Percentiles rank a stretch among this genome's conserved stretches.
These are phyloP conservation scores for Eupeodes luniger DNA, from an alignment of 2,888 invertebrate species.

Conservation along the genomic window DNA sequence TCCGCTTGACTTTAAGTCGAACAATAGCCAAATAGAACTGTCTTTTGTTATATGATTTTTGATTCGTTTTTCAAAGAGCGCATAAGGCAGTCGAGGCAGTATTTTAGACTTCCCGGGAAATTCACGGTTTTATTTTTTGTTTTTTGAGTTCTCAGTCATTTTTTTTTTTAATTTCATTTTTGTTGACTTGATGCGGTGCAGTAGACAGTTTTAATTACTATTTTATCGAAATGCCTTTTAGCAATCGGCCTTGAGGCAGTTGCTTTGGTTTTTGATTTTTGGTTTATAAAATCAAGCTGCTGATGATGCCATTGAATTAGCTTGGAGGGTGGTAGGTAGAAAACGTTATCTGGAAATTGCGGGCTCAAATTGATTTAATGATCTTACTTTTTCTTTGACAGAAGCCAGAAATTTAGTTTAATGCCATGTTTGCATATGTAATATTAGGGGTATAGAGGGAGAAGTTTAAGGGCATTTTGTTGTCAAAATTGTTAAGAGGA, in stretches of 20 bases:
- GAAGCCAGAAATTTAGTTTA: too few species aligned
- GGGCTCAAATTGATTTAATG: too few species aligned
- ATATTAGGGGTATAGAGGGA: too few species aligned
- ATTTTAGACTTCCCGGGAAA: constrained; percentile 45
- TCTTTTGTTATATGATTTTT: constrained; percentile 66
- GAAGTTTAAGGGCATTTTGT: too few species aligned
- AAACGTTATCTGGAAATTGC: too few species aligned
- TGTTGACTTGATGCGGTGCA: constrained; percentile 35
- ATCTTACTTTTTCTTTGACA: too few species aligned
- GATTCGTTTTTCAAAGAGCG: constrained; percentile 67
- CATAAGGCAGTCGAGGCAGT: constrained; percentile 29
- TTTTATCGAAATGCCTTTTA: constrained; percentile 63
- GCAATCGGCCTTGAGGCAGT: constrained; percentile 41
- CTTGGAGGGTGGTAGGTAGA: too few species aligned
- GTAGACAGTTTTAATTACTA: constrained; percentile 75
- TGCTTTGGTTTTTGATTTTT: neutral
- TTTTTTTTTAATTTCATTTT: constrained; percentile 12
- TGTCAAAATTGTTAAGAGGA: too few species aligned
- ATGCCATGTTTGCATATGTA: too few species aligned
- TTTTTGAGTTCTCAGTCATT: neutral
- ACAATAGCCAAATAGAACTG: constrained; percentile 67
- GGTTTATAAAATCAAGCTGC: constrained; percentile 1
- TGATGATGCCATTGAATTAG: neutral
- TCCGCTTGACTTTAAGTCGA: constrained; percentile 69
- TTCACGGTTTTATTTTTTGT: neutral